Conservation (phyloP, 2,113 vertebrate species). For the Varanus salvator region DNA sequence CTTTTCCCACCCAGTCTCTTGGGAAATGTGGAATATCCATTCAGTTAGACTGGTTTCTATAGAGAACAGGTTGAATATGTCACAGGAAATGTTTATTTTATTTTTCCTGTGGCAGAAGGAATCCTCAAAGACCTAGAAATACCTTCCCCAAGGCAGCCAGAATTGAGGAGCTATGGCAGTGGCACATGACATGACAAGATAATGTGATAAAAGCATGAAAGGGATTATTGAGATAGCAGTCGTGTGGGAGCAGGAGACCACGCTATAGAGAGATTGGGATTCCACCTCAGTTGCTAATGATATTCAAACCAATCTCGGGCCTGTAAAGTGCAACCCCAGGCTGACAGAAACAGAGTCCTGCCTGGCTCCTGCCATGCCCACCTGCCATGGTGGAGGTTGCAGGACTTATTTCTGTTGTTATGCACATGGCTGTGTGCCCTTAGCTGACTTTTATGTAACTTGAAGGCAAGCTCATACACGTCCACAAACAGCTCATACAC, state of each 20-base stretch:
- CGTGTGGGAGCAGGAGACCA: not conserved
- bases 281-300: not conserved
- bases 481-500: too few relatives aligned
- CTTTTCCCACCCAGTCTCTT: not conserved
- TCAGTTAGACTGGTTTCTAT: slow-evolving; percentile 10
- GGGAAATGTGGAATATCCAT: not conserved
- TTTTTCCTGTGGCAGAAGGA: slow-evolving; percentile 6
- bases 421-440: too few relatives aligned
- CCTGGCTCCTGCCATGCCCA: too few relatives aligned
- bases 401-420: too few relatives aligned
- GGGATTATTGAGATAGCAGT: not conserved
- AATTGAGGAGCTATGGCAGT: not conserved
- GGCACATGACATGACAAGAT: not conserved
- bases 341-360: not conserved
- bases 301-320: not conserved
- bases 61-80: not conserved
- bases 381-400: too few relatives aligned
- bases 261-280: not conserved
- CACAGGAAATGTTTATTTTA: not conserved
- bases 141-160: not conserved
- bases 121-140: slow-evolving; percentile 1
- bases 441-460: not conserved
- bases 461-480: not conserved
- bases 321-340: not conserved
- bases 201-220: not conserved